Evolutionary conservation across 2,113 vertebrate genomes (phyloP).

Genomic region (Podilymbus podiceps): DNA sequence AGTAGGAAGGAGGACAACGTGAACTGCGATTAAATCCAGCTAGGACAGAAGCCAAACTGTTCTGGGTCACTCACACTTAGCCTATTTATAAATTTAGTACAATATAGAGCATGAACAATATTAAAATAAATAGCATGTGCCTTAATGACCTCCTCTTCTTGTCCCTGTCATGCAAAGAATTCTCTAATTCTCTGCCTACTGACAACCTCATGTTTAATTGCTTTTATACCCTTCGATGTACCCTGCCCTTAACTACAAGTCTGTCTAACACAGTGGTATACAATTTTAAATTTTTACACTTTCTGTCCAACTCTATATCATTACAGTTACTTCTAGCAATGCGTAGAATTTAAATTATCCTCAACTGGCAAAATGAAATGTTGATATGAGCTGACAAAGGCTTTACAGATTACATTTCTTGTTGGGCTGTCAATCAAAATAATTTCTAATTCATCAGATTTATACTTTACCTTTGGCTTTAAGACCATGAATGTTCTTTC

Average conservation of each 20-base stretch:
- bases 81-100: constrained; percentile 55
- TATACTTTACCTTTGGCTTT: neutral
- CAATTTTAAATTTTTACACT: neutral
- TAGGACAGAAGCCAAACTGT: constrained; percentile 40
- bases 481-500: neutral
- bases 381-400: neutral
- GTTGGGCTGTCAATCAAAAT: neutral
- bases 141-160: constrained; percentile 31
- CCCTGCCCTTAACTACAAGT: neutral
- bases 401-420: neutral
- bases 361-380: neutral
- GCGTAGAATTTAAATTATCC: neutral
- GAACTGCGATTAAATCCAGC: constrained; percentile 31
- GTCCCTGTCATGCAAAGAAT: neutral
- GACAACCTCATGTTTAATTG: neutral
- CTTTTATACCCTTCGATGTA: neutral
- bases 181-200: constrained; percentile 22
- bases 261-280: neutral
- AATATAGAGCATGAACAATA: constrained; percentile 11
- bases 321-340: neutral
- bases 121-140: constrained; percentile 27
- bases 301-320: neutral
- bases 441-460: neutral
- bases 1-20: constrained; percentile 43
- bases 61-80: constrained; percentile 58